Percentiles rank a stretch among this genome's conserved stretches.
Evolutionary conservation across 2,888 invertebrate genomes (phyloP).

Genomic region (Andrena praecox): DNA sequence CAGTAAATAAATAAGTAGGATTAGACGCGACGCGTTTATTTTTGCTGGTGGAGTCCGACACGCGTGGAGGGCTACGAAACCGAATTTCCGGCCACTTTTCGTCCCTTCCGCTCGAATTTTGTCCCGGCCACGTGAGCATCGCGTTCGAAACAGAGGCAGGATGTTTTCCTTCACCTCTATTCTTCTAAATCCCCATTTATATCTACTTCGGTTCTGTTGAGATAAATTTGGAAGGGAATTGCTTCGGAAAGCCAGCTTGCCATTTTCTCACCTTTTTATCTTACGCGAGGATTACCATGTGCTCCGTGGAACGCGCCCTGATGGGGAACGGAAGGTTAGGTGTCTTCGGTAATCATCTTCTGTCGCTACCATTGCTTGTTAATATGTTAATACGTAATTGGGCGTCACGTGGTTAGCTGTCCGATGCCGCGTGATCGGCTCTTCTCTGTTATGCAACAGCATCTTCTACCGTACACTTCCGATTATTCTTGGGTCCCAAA

Average conservation of each 20-base stretch:
- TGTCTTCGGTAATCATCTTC: no score
- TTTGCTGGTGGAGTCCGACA: constrained; percentile 47
- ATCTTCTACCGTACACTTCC: not conserved
- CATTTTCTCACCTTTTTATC: no score
- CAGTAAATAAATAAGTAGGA: constrained; percentile 78
- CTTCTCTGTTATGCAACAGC: not conserved
- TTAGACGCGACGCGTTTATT: constrained; percentile 75
- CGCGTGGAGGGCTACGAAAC: constrained; percentile 8
- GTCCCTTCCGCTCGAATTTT: constrained; percentile 48
- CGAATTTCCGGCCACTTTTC: constrained; percentile 59
- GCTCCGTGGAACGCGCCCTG: no score
- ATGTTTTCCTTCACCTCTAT: not conserved
- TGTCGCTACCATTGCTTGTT: no score
- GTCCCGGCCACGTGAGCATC: not conserved
- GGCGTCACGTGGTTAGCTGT: not conserved
- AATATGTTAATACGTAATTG: not conserved
- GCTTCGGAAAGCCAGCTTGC: no score
- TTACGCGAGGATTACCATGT: no score
- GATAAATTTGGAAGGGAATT: not conserved
- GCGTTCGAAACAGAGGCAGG: constrained; percentile 15
- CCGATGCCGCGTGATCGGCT: not conserved
- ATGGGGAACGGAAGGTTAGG: no score
- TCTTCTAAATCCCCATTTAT: not conserved
- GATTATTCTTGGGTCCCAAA: not conserved
- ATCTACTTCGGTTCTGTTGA: not conserved